Evolutionary conservation across 2,888 invertebrate species (phyloP), one percentile per base, ranked within the genome.

Genomic region (Cantharis lateralis): DNA sequence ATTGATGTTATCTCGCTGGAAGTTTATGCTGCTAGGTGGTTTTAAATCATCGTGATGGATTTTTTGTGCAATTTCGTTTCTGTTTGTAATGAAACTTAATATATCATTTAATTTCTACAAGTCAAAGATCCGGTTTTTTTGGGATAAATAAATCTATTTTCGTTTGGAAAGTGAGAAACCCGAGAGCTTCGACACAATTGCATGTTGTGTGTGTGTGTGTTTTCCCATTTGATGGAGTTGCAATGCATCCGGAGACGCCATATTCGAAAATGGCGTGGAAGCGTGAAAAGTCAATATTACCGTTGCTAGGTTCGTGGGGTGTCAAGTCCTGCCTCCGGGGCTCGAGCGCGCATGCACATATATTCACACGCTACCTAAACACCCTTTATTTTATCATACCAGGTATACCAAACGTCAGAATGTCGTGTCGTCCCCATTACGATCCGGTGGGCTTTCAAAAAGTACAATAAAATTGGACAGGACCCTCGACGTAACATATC

Each of bases 251-350:
- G 69, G 76, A 72, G 80, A 80, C 81, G 81, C 81, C 81, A 81
- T 81, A 78, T 81, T 81, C 76, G 79, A 79, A 78, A 74, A 81
- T 81, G 81, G 81, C 81, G 81, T 70, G 80, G 72, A 77, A 79
- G 78, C 79, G 77, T 79, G 78, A 81, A 81, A 81, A 81, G 81
- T 81, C 81, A 80, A 81, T 81, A 81, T 73, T 68, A 72, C 64
- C 74, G 71, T 78, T 81, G 78, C 78, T 78, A 78, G 80, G 79
- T 79, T 71, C 72, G 70, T 72, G 80, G 76, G 78, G 77, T 76
- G 79, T 73, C 68, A 77, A 80, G 80, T 78, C 78, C 80, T 80
- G 80, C 80, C 80, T 79, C 76, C 72, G 71, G 79, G 75, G 75
- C 63, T 70, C 68, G 75, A 72, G 75, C 76, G 80, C 78, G 76